Conservation (phyloP, 2,797 vertebrate species). For the Mormyrops attenuatus region DNA sequence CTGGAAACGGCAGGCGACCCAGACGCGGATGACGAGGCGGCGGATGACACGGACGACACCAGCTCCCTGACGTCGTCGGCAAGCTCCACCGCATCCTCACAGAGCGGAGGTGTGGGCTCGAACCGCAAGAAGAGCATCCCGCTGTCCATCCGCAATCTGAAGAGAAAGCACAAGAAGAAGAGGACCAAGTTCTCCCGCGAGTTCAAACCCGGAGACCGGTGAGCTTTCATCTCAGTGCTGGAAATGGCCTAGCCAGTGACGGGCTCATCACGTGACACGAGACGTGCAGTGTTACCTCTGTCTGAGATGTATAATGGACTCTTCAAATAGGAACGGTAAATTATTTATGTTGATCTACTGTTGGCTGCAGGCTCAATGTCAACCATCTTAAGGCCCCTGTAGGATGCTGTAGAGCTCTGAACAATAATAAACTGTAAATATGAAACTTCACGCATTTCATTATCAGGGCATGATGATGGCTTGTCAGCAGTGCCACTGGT, state of each 20-base stretch:
- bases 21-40: constrained; percentile 86
- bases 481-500: background rate
- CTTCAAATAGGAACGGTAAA: background rate
- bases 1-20: constrained; percentile 68
- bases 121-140: constrained; percentile 90
- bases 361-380: background rate
- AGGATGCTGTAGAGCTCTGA: background rate
- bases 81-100: constrained; percentile 89
- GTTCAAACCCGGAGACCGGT: constrained; percentile 94
- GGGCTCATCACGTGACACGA: background rate
- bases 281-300: background rate
- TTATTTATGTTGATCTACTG: background rate
- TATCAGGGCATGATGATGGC: background rate
- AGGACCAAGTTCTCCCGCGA: constrained; percentile 88
- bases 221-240: constrained; percentile 24
- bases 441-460: background rate
- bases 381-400: background rate
- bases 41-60: constrained; percentile 89
- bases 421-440: background rate
- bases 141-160: constrained; percentile 91
- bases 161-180: constrained; percentile 97
- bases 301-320: background rate
- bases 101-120: constrained; percentile 76
- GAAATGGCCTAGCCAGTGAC: background rate
- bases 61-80: constrained; percentile 94